A percentile compares a stretch with the other conserved stretches of the same genome.
phyloP scores from a whole-genome alignment of 2,888 invertebrate species.

The Acrocyrtus sp. region DNA sequence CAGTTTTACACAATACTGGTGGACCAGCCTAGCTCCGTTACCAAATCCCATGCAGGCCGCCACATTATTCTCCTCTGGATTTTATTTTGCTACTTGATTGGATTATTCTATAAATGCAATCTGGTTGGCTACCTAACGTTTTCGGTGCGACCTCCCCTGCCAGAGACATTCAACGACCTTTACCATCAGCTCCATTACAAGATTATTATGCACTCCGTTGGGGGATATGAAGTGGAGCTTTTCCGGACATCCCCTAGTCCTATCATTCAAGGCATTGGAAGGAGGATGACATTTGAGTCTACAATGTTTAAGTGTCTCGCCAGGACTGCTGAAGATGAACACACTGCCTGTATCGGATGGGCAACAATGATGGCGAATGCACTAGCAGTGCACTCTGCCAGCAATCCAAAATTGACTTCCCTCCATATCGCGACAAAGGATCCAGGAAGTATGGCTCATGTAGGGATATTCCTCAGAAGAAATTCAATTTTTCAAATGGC shows the following conservation, averaged over 20 bases:
- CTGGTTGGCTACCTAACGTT: constrained; percentile 37
- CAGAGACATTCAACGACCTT: constrained; percentile 25
- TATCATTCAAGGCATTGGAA: constrained; percentile 13
- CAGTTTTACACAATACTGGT: constrained; percentile 5
- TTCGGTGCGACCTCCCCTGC: constrained; percentile 4
- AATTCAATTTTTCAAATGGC: constrained; percentile 1
- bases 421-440: background rate
- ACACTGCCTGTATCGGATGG: constrained; percentile 20
- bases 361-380: background rate
- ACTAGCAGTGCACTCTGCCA: constrained; percentile 11
- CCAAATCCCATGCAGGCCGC: background rate
- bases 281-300: constrained; percentile 8
- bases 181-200: constrained; percentile 4
- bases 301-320: background rate
- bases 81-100: constrained; percentile 35
- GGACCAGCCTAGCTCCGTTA: background rate
- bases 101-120: constrained; percentile 39
- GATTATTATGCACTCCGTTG: constrained; percentile 25
- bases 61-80: constrained; percentile 14
- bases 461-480: constrained; percentile 4
- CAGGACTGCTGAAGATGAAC: background rate
- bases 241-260: constrained; percentile 16
- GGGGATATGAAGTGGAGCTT: constrained; percentile 34
- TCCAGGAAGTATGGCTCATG: background rate
- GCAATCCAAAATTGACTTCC: background rate